Evolutionary conservation across 2,113 vertebrate species (phyloP).

Genomic region (Anhinga anhinga): DNA sequence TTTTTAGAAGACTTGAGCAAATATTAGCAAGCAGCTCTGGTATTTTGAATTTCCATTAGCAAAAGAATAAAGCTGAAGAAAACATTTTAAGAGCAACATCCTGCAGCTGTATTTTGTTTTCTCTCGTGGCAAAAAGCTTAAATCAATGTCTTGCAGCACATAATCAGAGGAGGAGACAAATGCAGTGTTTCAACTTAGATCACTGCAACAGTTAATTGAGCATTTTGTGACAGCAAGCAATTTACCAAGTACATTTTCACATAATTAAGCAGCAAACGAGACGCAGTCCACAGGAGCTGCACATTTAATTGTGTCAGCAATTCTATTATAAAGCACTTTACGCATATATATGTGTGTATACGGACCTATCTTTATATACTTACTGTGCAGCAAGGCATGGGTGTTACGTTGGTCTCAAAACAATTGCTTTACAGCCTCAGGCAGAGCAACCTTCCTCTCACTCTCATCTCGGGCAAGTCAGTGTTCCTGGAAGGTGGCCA

Average conservation of each 20-base stretch:
- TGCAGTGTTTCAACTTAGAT: conserved; percentile 8
- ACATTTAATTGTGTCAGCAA: conserved; percentile 38
- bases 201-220: conserved; percentile 39
- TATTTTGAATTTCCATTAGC: background rate
- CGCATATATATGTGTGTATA: background rate
- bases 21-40: background rate
- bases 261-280: conserved; percentile 31
- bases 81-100: conserved; percentile 14
- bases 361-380: conserved; percentile 25
- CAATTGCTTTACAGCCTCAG: conserved; percentile 39
- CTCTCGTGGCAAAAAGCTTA: background rate
- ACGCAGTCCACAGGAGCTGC: background rate
- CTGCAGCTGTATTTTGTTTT: conserved; percentile 31
- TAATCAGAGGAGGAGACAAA: background rate
- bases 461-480: conserved; percentile 57
- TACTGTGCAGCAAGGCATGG: conserved; percentile 75
- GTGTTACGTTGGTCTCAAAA: background rate
- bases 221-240: conserved; percentile 31
- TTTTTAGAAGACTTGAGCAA: conserved; percentile 21
- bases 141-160: conserved; percentile 28
- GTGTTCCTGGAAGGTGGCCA: conserved; percentile 64
- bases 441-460: conserved; percentile 54
- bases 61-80: background rate
- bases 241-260: conserved; percentile 40
- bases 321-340: background rate